Base-by-base conservation (phyloP, 1,140 invertebrate genomes). In the Zaprionus lachaisei region DNA sequence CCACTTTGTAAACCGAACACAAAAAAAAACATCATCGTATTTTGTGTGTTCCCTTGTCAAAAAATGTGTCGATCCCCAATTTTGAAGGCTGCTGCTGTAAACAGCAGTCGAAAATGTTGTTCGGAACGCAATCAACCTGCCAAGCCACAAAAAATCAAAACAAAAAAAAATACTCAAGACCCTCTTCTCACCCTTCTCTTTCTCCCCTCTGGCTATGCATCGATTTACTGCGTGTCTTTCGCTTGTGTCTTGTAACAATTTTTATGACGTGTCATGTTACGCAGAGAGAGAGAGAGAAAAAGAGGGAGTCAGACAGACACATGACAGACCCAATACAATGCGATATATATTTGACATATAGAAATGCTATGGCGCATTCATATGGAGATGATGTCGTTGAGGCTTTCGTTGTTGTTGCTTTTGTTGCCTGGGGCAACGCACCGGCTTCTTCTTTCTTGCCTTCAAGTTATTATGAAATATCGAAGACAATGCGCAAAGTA, bases 181-280 rank as follows among this genome's bases (percentile, higher is more conserved):
- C 31, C 37, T n/a, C 5, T 3, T 44, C 7, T 31, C 49, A 14
- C n/a, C 47, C 26, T 15, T n/a, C 56, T 22, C 55, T 22, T 26
- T 51, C 4, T 22, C 14, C 17, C n/a, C 17, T 68, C 31, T 60
- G 11, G 37, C 34, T 38, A 41, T 57, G 49, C 47, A 70, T 41
- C 54, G 56, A 44, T 60, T 51, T 61, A n/a, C 55, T 71, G 68
- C 55, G 44, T 51, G 22, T 73, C 66, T 62, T 69, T 62, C 64
- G 71, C 55, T 77, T 81, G 4, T 66, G 72, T 58, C 72, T 72
- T 82, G 66, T 80, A 66, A 74, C 63, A 74, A 64, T 75, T 83
- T 87, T 87, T 83, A 87, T 89, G 83, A 87, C 84, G 83, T 89
- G 83, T 87, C 78, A 70, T 81, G 62, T 87, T 86, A 86, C 83